phyloP scores from a whole-genome alignment of 2,113 vertebrate genomes.

The Pipra filicauda region DNA sequence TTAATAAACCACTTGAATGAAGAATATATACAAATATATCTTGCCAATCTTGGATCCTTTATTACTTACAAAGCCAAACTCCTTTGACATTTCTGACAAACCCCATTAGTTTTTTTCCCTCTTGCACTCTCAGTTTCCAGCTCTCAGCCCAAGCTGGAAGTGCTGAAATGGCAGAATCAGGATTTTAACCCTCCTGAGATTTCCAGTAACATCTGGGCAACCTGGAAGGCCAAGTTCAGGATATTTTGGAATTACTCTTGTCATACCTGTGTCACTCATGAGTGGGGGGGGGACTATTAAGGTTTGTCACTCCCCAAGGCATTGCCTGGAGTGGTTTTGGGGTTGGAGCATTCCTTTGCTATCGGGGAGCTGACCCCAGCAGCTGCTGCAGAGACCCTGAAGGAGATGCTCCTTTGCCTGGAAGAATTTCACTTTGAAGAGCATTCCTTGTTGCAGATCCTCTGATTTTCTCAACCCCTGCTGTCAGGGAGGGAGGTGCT shows the following conservation, averaged over 20 bases:
- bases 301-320: neutral
- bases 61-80: neutral
- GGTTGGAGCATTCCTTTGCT: neutral
- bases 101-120: neutral
- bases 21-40: neutral
- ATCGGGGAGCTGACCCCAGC: neutral
- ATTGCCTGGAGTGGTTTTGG: neutral
- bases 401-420: neutral
- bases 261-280: neutral
- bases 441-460: neutral
- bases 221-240: neutral
- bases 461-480: neutral
- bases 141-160: neutral
- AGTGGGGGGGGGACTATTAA: neutral
- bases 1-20: neutral
- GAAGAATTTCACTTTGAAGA: neutral
- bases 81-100: neutral
- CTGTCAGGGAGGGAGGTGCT: fast-evolving
- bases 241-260: neutral
- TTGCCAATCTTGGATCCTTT: neutral
- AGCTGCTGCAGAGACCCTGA: fast-evolving
- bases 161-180: neutral
- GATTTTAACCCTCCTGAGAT: neutral
- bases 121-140: neutral
- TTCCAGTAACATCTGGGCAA: neutral